phyloP scores from a whole-genome alignment of 1,140 invertebrate species.

The Neodiprion lecontei region DNA sequence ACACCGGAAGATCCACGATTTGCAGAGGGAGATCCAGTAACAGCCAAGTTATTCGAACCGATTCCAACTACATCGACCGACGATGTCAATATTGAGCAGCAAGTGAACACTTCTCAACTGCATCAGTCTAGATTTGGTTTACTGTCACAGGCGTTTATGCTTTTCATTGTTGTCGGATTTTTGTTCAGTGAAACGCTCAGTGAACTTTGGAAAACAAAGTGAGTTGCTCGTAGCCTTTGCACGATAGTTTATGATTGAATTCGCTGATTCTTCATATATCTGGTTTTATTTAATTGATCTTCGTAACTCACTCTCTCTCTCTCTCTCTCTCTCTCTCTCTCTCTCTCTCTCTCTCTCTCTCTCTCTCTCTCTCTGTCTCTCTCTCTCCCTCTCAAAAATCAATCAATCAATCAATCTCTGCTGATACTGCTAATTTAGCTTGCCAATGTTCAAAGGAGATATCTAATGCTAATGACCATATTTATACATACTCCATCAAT shows the following conservation, averaged over 20 bases:
- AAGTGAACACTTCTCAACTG: conserved; percentile 86
- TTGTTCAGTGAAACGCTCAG: conserved; percentile 88
- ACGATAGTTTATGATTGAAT: background rate
- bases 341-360: no score
- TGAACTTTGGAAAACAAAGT: conserved; percentile 92
- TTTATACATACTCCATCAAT: no score
- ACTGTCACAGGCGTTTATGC: conserved; percentile 83
- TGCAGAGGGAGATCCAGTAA: conserved; percentile 52
- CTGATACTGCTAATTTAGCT: no score
- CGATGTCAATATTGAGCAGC: conserved; percentile 49
- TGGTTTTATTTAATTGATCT: no score
- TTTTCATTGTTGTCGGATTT: conserved; percentile 87
- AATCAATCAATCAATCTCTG: no score
- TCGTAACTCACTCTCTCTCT: no score
- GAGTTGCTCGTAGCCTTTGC: conserved; percentile 41
- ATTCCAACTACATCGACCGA: conserved; percentile 46
- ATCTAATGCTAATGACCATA: no score
- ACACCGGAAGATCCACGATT: conserved; percentile 39
- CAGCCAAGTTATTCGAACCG: conserved; percentile 54
- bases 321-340: no score
- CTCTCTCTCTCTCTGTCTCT: no score
- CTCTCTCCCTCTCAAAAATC: no score
- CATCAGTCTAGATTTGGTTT: conserved; percentile 90
- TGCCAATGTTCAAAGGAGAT: no score
- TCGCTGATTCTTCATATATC: background rate